Evolutionary conservation across 2,113 vertebrate species (phyloP).

Genomic region (Stercorarius parasiticus): DNA sequence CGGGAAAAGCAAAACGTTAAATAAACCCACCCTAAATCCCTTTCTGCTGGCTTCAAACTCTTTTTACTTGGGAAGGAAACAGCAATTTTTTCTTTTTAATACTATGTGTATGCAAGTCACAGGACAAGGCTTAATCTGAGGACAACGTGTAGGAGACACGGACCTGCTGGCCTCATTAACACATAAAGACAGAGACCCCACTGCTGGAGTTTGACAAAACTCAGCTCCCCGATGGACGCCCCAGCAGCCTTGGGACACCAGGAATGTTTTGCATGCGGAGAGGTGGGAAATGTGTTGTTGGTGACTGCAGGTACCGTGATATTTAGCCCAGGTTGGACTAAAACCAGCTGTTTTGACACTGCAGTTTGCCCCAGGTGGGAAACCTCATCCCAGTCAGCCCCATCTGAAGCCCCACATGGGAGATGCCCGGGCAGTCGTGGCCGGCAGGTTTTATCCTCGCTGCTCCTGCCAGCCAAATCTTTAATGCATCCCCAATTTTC

Average conservation of each 20-base stretch:
- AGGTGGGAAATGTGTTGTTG: fast-evolving
- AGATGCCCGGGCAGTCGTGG: fast-evolving
- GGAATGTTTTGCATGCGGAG: neutral
- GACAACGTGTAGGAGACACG: neutral
- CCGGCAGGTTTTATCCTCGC: fast-evolving
- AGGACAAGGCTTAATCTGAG: neutral
- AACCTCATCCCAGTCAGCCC: neutral
- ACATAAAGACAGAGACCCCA: neutral
- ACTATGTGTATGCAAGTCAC: neutral
- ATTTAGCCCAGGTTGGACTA: neutral
- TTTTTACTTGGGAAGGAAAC: neutral
- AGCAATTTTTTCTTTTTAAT: neutral
- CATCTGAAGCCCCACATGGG: neutral
- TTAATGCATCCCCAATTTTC: neutral
- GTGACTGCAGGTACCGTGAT: fast-evolving
- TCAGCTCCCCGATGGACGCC: neutral
- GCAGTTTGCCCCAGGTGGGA: neutral
- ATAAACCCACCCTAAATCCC: neutral
- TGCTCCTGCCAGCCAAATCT: neutral
- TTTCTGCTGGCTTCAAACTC: neutral
- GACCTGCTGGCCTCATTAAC: neutral
- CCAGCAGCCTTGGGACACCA: neutral
- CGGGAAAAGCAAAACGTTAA: neutral
- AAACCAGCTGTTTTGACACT: neutral
- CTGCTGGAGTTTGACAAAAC: neutral